Evolutionary conservation across 2,797 vertebrate species (phyloP).

Genomic region (Rhynchotus rufescens): DNA sequence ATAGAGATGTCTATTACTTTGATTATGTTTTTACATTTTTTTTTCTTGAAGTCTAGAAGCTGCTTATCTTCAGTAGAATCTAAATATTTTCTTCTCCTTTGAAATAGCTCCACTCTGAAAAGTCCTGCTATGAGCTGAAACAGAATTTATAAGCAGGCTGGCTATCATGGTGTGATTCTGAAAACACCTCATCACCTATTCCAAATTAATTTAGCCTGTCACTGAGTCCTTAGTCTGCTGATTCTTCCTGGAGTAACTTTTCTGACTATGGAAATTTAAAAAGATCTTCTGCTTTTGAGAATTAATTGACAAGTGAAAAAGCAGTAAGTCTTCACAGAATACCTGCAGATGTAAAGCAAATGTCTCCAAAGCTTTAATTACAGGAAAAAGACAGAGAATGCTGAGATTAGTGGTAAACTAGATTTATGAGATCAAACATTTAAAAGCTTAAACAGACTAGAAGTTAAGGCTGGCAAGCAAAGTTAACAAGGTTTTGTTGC

Average conservation of each 20-base stretch:
- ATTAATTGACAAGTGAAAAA: neutral
- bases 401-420: neutral
- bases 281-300: neutral
- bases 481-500: neutral
- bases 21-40: neutral
- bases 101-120: conserved; percentile 36
- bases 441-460: neutral
- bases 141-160: conserved; percentile 23
- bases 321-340: neutral
- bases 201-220: neutral
- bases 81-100: conserved; percentile 30
- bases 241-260: neutral
- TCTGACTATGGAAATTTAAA: conserved; percentile 2
- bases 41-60: conserved; percentile 28
- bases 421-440: neutral
- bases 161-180: neutral
- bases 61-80: conserved; percentile 27
- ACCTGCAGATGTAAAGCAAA: neutral
- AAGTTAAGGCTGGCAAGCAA: neutral
- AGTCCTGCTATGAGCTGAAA: conserved; percentile 18
- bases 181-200: conserved; percentile 12
- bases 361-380: neutral
- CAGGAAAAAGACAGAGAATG: neutral
- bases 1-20: neutral
- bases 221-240: neutral